These are phyloP conservation scores for Columba livia DNA, from an alignment of 2,113 vertebrate genomes.

Conservation along the genomic window DNA sequence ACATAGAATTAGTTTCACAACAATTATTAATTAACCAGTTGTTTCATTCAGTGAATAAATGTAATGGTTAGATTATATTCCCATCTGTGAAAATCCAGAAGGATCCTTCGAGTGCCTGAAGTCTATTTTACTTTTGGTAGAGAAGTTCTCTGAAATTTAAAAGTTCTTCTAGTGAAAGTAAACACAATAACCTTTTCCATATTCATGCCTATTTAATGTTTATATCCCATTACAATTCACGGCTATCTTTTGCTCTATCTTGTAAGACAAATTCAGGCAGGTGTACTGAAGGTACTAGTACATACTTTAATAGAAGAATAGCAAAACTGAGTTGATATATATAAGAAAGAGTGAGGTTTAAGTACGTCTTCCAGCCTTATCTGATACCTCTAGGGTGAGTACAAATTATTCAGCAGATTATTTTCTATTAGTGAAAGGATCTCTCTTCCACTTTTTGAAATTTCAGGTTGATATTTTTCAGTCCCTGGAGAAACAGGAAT, in stretches of 20 bases:
- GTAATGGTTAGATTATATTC: background rate
- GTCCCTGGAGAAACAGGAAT: background rate
- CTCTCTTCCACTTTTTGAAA: background rate
- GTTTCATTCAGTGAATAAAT: background rate
- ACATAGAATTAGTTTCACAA: background rate
- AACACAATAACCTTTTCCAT: accelerated
- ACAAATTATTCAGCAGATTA: background rate
- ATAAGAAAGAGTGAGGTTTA: background rate
- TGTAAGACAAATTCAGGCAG: background rate
- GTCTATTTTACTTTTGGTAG: background rate
- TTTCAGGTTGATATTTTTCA: background rate
- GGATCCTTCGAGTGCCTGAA: background rate
- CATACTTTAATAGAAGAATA: background rate
- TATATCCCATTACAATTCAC: background rate
- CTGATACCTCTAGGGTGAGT: background rate
- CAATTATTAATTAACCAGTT: background rate
- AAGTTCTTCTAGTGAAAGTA: background rate
- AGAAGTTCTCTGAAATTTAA: background rate
- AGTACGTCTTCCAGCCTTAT: background rate
- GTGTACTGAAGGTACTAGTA: background rate
- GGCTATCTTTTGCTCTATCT: background rate
- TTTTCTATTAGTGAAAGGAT: background rate
- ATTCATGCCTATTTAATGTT: background rate
- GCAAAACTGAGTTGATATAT: background rate
- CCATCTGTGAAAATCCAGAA: background rate